Base-by-base conservation (phyloP, 2,113 vertebrate genomes). In the Mastomys coucha region DNA sequence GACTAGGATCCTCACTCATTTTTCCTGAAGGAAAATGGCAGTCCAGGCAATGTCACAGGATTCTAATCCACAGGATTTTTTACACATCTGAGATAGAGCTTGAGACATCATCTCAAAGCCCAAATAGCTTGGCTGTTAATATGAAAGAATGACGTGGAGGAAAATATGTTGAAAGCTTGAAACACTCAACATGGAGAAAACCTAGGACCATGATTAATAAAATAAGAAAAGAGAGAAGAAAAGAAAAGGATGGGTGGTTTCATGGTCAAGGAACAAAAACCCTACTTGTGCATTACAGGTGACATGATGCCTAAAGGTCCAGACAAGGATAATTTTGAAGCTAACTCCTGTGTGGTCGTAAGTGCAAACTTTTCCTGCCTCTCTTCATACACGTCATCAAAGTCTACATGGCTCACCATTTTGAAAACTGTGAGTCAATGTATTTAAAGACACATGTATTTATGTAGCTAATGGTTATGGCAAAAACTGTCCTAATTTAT, bases 281-380 rank as follows among this genome's bases (percentile, higher is more conserved):
- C 58, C 24, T 17, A 45, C 20, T 20, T 20, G 26, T 13, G 22
- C 6, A 12, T 0, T 0, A 3, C 5, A 58, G 80, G 22, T 4
- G 70, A 22, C 1, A 53, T 0, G 76, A 5, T 4, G 39, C 22
- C 22, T 31, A 9, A 19, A 39, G 2, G 7, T 73, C 1, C 45
- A 49, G 26, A 7, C 0, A 33, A 33, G 51, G 9, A 1, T 14
- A 19, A 80, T 93, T 86, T 53, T 28, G 53, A 88, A 53, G 26
- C 13, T 45, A 39, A 70, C 42, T 89, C n/a, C 14, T 73, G 5
- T 72, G 28, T 87, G 17, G 2, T 36, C 13, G 13, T 31, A 28
- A 16, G 14, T 31, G 28, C 33, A 63, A 77, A 17, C 49, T 4
- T 69, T 53, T 92, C 49, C 67, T 45, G 28, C n/a, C 69, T 77